phyloP scores from a whole-genome alignment of 2,797 vertebrate genomes.

The Mallotus villosus region DNA sequence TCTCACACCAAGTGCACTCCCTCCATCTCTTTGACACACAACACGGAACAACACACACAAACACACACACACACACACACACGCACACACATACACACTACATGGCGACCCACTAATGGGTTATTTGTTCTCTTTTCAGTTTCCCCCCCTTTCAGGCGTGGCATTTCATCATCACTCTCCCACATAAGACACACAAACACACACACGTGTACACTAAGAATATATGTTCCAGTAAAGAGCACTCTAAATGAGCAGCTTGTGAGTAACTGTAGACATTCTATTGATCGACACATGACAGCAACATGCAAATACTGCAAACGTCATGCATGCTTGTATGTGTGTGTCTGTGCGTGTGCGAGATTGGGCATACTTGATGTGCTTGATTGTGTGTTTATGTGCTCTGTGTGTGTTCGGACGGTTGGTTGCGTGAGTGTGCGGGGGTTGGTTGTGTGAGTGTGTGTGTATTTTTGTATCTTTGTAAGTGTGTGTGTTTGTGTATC shows the following conservation, averaged over 20 bases:
- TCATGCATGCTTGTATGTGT: slow-evolving; percentile 28
- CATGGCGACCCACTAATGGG: slow-evolving; percentile 52
- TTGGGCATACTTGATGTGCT: too few relatives aligned
- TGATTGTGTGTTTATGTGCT: too few relatives aligned
- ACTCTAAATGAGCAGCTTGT: slow-evolving; percentile 16
- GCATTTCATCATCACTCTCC: background rate
- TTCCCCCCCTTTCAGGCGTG: slow-evolving; percentile 21
- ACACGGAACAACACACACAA: slow-evolving; percentile 17
- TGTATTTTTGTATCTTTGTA: slow-evolving; percentile 16
- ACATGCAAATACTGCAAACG: slow-evolving; percentile 60
- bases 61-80: slow-evolving; percentile 25
- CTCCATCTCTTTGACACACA: slow-evolving; percentile 44
- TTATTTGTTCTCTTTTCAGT: slow-evolving; percentile 52
- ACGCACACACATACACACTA: slow-evolving; percentile 1
- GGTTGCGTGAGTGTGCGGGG: too few relatives aligned
- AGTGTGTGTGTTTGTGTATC: slow-evolving; percentile 16
- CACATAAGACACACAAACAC: slow-evolving; percentile 6
- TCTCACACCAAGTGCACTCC: slow-evolving; percentile 49
- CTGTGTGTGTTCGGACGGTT: background rate
- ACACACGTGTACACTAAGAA: slow-evolving; percentile 1
- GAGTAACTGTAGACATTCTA: slow-evolving; percentile 40
- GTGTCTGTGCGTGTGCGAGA: slow-evolving; percentile 1
- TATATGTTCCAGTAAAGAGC: background rate
- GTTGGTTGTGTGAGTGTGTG: slow-evolving; percentile 3
- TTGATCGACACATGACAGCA: slow-evolving; percentile 57